Percentiles rank a stretch among this genome's conserved stretches.
Conservation (phyloP, 1,140 invertebrate species). For the Orius insidiosus region DNA sequence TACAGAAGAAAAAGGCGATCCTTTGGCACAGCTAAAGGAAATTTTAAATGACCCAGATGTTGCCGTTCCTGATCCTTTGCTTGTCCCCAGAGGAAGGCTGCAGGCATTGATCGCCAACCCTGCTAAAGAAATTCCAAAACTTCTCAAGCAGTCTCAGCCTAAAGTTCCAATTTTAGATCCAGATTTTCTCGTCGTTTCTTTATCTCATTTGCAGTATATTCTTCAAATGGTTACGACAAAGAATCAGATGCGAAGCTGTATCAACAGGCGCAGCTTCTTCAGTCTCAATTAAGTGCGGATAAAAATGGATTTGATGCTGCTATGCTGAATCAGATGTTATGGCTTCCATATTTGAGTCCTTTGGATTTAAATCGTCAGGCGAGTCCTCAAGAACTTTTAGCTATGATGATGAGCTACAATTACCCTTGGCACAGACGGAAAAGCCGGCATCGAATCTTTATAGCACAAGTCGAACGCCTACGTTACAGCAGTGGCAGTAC, state of each 20-base stretch:
- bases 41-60: conserved; percentile 47
- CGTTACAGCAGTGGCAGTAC: conserved; percentile 1
- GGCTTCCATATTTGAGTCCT: conserved; percentile 48
- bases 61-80: conserved; percentile 57
- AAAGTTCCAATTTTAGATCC: conserved; percentile 55
- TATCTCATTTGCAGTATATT: conserved; percentile 56
- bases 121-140: conserved; percentile 52
- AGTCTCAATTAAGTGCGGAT: conserved; percentile 15
- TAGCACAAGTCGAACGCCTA: background rate
- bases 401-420: conserved; percentile 20
- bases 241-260: conserved; percentile 19
- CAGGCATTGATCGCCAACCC: conserved; percentile 51
- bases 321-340: conserved; percentile 49
- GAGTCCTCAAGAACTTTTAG: conserved; percentile 26
- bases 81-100: conserved; percentile 56
- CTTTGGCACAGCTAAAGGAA: conserved; percentile 50
- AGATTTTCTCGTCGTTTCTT: conserved; percentile 57
- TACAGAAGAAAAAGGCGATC: conserved; percentile 34
- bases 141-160: conserved; percentile 47
- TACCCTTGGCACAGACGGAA: conserved; percentile 9
- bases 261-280: conserved; percentile 16
- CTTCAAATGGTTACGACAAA: conserved; percentile 26
- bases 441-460: background rate
- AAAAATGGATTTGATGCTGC: conserved; percentile 31
- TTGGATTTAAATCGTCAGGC: conserved; percentile 26